Evolutionary conservation across 2,888 invertebrate species (phyloP).

Genomic region (Polydesmus complanatus): DNA sequence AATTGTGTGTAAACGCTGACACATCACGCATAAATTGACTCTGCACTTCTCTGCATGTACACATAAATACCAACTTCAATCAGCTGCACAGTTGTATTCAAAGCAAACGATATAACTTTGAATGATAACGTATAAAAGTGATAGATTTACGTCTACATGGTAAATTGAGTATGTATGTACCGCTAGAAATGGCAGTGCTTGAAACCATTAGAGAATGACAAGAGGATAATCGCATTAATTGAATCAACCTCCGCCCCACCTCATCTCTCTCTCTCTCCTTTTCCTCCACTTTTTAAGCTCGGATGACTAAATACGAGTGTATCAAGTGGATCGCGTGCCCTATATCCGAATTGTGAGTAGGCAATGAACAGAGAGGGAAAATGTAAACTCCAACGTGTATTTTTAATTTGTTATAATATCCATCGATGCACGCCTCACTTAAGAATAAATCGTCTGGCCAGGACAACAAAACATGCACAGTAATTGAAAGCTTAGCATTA

Average conservation of each 20-base stretch:
- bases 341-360: too few species aligned
- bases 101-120: neutral
- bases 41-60: neutral
- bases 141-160: neutral
- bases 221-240: neutral
- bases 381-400: too few species aligned
- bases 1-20: constrained; percentile 12
- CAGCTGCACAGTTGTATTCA: neutral
- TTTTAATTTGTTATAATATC: too few species aligned
- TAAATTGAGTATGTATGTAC: neutral
- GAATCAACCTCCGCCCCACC: neutral
- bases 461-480: too few species aligned
- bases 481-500: too few species aligned
- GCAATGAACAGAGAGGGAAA: too few species aligned
- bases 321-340: too few species aligned
- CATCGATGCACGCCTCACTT: too few species aligned
- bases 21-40: constrained; percentile 7
- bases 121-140: neutral
- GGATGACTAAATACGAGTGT: neutral
- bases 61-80: neutral
- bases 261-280: neutral
- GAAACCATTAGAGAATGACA: neutral
- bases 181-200: neutral
- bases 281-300: neutral
- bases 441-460: too few species aligned